Conservation (phyloP, 2,888 invertebrate genomes). For the Parasteatoda lunata region DNA sequence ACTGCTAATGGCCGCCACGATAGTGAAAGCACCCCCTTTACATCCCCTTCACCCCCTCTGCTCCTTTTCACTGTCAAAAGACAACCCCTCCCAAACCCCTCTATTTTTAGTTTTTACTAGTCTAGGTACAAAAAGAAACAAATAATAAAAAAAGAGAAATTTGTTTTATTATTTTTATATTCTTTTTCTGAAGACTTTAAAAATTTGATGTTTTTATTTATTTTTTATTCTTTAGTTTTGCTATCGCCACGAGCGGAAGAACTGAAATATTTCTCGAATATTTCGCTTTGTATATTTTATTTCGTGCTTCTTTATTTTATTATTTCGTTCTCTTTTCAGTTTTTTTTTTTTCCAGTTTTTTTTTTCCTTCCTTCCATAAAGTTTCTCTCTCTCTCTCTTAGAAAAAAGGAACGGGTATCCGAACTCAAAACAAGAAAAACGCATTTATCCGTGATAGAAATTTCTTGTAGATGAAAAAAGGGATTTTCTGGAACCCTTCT, state of each 20-base stretch:
- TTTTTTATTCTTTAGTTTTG: neutral
- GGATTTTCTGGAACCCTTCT: too few species aligned
- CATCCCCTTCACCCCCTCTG: neutral
- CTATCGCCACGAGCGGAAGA: neutral
- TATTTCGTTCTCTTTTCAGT: neutral
- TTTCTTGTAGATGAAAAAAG: neutral
- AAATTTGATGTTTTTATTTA: neutral
- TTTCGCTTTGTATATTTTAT: neutral
- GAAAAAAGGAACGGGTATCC: neutral
- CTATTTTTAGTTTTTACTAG: slow-evolving; percentile 1
- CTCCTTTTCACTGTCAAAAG: slow-evolving; percentile 5
- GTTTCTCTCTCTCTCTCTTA: neutral
- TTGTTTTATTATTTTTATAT: slow-evolving; percentile 1
- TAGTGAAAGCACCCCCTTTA: slow-evolving; percentile 43
- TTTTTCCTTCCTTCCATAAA: neutral
- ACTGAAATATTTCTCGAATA: neutral
- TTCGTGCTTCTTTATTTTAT: neutral
- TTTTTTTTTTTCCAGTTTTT: neutral
- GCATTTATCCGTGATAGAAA: slow-evolving; percentile 40
- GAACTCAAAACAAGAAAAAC: slow-evolving; percentile 38
- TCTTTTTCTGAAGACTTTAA: neutral
- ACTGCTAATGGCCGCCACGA: slow-evolving; percentile 53
- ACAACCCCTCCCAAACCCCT: neutral
- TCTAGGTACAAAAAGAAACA: neutral
- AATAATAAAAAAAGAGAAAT: slow-evolving; percentile 11